A percentile compares a stretch with the other conserved stretches of the same genome.
These are phyloP conservation scores for Heliconius nattereri DNA, from an alignment of 1,140 invertebrate species.

Conservation along the genomic window DNA sequence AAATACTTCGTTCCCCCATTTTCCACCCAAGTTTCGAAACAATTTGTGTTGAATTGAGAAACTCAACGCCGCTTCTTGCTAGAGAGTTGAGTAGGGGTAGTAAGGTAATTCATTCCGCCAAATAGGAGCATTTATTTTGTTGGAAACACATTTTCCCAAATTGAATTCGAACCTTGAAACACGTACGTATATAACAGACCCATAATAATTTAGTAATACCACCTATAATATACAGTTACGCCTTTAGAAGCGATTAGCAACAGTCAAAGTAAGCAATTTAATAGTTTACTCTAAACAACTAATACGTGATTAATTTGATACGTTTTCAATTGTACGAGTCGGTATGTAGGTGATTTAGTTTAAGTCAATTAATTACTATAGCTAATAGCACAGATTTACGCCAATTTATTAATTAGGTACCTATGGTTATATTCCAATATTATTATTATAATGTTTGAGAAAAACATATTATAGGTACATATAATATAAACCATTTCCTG, in stretches of 20 bases:
- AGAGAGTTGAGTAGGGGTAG: too few relatives aligned
- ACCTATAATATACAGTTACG: neutral
- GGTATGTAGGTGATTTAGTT: neutral
- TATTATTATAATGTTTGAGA: too few relatives aligned
- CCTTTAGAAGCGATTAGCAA: slow-evolving; percentile 8
- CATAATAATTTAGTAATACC: neutral
- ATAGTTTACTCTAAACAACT: neutral
- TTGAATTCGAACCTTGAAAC: neutral
- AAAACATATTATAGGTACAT: too few relatives aligned
- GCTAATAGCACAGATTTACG: neutral
- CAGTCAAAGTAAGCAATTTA: slow-evolving; percentile 12
- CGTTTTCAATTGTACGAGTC: neutral
- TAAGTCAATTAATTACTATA: neutral
- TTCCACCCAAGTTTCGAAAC: too few relatives aligned
- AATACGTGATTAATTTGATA: slow-evolving; percentile 12
- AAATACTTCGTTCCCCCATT: too few relatives aligned
- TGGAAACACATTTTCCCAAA: neutral
- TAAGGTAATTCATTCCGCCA: too few relatives aligned
- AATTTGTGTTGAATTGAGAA: too few relatives aligned
- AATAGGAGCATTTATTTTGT: neutral
- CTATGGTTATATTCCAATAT: too few relatives aligned
- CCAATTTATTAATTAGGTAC: neutral
- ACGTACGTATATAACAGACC: neutral
- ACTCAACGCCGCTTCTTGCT: too few relatives aligned
- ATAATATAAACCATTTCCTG: too few relatives aligned